These are phyloP conservation scores for Meriones unguiculatus DNA, from an alignment of 2,113 vertebrate genomes.

Conservation along the genomic window DNA sequence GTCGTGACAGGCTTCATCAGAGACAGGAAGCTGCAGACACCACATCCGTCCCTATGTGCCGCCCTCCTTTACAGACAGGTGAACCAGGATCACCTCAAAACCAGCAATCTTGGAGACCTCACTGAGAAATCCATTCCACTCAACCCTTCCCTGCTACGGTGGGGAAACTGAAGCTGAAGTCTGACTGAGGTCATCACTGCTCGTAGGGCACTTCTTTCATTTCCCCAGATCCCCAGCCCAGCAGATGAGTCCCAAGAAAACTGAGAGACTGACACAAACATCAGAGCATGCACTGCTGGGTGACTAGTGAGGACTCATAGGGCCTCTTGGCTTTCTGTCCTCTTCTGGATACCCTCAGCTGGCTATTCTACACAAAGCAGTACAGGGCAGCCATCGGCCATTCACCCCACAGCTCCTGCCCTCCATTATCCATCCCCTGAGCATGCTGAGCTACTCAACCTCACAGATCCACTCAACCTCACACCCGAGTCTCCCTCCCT, in stretches of 20 bases:
- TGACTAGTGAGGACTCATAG: not conserved
- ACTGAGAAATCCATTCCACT: not conserved
- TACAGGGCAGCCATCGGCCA: no score
- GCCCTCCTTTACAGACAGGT: not conserved
- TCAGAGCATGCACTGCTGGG: not conserved
- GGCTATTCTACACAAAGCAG: not conserved
- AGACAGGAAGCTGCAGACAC: not conserved
- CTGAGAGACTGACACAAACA: not conserved
- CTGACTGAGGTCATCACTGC: not conserved
- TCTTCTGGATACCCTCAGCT: not conserved
- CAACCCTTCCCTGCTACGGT: not conserved
- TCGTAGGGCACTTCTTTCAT: not conserved
- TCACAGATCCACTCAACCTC: not conserved
- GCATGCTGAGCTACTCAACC: not conserved
- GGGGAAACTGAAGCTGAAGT: not conserved
- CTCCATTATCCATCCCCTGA: not conserved
- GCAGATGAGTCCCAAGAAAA: not conserved
- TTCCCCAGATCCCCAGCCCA: not conserved
- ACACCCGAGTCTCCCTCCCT: not conserved
- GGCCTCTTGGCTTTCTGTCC: not conserved
- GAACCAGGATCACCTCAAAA: no score
- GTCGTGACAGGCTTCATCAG: not conserved
- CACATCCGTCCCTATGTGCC: not conserved
- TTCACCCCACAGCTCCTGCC: not conserved
- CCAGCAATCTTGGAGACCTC: not conserved